These are phyloP conservation scores for Dermolepida albohirtum DNA, from an alignment of 2,888 invertebrate species.

Conservation along the genomic window DNA sequence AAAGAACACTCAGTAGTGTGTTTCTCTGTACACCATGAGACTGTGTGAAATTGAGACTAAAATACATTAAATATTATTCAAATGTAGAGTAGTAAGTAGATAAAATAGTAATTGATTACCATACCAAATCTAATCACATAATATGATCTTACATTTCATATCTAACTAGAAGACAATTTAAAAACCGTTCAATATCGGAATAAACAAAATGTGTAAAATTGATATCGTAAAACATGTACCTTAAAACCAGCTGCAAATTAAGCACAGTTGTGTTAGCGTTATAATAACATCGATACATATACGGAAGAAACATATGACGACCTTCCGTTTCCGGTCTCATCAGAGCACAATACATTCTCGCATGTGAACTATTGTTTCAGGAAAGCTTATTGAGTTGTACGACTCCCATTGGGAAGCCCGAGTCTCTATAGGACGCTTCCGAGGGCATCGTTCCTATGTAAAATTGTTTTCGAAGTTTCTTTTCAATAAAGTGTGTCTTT, in stretches of 20 bases:
- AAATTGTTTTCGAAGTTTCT: slow-evolving; percentile 27
- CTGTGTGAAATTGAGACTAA: too few relatives aligned
- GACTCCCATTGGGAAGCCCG: slow-evolving; percentile 22
- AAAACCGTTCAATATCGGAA: too few relatives aligned
- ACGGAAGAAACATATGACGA: slow-evolving; percentile 20
- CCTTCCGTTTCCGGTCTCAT: slow-evolving; percentile 17
- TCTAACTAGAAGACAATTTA: too few relatives aligned
- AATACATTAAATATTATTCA: too few relatives aligned
- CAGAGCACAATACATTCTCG: slow-evolving; percentile 18
- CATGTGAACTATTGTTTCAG: slow-evolving; percentile 28
- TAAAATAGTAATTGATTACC: too few relatives aligned
- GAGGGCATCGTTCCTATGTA: slow-evolving; percentile 16
- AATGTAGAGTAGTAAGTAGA: too few relatives aligned
- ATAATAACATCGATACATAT: neutral
- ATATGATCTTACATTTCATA: too few relatives aligned
- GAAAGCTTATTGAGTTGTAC: slow-evolving; percentile 35
- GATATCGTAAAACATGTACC: too few relatives aligned
- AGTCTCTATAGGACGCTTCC: slow-evolving; percentile 4
- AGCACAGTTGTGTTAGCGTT: neutral
- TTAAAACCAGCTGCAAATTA: slow-evolving; percentile 9
- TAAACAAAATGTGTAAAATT: too few relatives aligned
- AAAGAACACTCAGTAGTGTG: too few relatives aligned
- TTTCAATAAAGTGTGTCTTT: slow-evolving; percentile 7
- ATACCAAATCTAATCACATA: too few relatives aligned
- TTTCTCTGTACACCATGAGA: too few relatives aligned